Conservation (phyloP, 64 coral and sea anemone species). For the Stichodactyla helianthus region DNA sequence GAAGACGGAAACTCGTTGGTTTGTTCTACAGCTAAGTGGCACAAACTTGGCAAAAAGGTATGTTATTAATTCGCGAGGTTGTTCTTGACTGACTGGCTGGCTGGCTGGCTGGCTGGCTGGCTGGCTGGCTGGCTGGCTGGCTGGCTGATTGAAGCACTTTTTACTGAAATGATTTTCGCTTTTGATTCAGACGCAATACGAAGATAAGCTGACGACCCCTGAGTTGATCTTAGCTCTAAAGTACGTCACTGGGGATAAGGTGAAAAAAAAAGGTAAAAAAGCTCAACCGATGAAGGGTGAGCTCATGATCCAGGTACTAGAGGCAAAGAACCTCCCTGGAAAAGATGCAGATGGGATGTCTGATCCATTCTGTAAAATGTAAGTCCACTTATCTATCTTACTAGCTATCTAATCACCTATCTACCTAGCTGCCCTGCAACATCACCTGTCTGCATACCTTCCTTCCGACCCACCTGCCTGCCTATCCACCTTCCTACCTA, state of each 20-base stretch:
- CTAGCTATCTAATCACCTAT: no score
- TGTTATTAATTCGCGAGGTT: background rate
- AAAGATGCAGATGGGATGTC: constrained; percentile 93
- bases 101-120: no score
- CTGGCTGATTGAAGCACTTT: no score
- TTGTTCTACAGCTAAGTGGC: constrained; percentile 33
- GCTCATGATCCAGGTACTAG: constrained; percentile 76
- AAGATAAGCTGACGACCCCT: constrained; percentile 5
- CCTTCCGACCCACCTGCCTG: background rate
- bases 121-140: no score
- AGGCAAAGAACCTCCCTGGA: constrained; percentile 91
- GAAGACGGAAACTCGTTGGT: constrained; percentile 35
- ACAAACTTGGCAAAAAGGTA: constrained; percentile 35
- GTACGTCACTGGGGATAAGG: constrained; percentile 88
- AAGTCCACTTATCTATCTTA: background rate
- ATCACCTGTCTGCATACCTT: background rate
- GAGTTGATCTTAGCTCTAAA: constrained; percentile 87
- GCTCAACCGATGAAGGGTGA: constrained; percentile 51
- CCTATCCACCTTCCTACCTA: background rate
- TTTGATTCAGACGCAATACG: background rate
- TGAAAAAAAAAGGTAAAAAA: constrained; percentile 35
- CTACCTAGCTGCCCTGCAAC: no score
- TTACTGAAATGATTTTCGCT: background rate
- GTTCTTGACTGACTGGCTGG: no score
- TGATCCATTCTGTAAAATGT: constrained; percentile 97